Conservation (phyloP, 2,113 vertebrate species). For the Excalfactoria chinensis region DNA sequence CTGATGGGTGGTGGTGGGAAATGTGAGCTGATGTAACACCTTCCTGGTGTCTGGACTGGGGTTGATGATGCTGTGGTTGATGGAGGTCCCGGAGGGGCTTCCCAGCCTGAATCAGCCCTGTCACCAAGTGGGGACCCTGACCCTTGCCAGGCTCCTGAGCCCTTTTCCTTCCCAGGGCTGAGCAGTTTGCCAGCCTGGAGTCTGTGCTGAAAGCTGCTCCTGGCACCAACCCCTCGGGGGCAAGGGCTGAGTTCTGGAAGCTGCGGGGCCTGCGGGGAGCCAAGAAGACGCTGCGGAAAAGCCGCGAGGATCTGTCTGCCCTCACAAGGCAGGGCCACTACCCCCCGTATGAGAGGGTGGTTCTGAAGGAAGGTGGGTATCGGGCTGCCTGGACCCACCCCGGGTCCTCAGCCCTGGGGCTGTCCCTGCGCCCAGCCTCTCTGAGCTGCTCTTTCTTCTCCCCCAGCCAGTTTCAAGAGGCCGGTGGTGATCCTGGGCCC, state of each 20-base stretch:
- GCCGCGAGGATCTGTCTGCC: slow-evolving; percentile 89
- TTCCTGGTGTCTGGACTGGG: not conserved
- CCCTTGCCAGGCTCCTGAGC: not conserved
- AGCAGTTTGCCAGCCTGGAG: slow-evolving; percentile 88
- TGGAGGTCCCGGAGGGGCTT: not conserved
- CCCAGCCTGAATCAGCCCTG: not conserved
- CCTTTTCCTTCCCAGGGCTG: slow-evolving; percentile 81
- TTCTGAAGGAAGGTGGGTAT: slow-evolving; percentile 89
- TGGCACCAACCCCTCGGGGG: slow-evolving; percentile 63
- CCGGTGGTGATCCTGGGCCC: slow-evolving; percentile 96
- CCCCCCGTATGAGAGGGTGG: slow-evolving; percentile 91
- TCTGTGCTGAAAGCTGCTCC: slow-evolving; percentile 76
- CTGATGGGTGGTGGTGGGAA: not conserved
- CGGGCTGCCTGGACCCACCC: not conserved
- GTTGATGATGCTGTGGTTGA: not conserved
- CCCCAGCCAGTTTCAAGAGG: slow-evolving; percentile 91
- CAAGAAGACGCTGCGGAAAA: slow-evolving; percentile 85
- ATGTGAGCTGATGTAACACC: accelerated
- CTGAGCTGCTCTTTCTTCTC: not conserved
- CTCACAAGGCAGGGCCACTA: slow-evolving; percentile 94
- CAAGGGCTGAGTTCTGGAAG: slow-evolving; percentile 96
- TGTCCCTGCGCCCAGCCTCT: not conserved
- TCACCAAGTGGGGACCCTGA: accelerated
- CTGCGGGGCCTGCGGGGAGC: slow-evolving; percentile 92
- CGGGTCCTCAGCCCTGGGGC: accelerated